A percentile compares a stretch with the other conserved stretches of the same genome.
These are phyloP conservation scores for Mythimna ferrago DNA, from an alignment of 2,888 invertebrate species.

Conservation along the genomic window DNA sequence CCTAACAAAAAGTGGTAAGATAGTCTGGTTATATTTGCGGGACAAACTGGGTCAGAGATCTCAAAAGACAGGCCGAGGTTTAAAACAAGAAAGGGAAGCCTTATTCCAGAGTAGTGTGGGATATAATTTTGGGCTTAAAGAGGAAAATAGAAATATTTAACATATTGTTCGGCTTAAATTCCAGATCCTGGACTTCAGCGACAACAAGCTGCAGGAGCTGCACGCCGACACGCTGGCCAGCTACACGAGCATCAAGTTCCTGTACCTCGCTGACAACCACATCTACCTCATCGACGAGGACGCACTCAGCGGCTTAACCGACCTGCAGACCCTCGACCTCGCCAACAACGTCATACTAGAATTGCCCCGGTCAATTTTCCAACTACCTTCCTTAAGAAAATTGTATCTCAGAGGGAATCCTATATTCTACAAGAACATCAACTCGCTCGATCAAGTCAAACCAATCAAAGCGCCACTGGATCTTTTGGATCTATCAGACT, in stretches of 20 bases:
- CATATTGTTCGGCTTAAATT: slow-evolving; percentile 56
- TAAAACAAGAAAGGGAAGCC: neutral
- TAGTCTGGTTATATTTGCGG: neutral
- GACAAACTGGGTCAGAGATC: neutral
- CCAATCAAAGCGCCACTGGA: slow-evolving; percentile 91
- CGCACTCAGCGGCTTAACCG: slow-evolving; percentile 86
- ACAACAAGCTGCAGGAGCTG: slow-evolving; percentile 89
- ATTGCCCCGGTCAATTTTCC: slow-evolving; percentile 88
- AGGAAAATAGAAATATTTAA: neutral
- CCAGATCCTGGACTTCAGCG: slow-evolving; percentile 91
- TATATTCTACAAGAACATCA: slow-evolving; percentile 81
- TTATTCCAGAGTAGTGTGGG: neutral
- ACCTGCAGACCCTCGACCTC: slow-evolving; percentile 90
- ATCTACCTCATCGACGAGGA: slow-evolving; percentile 89
- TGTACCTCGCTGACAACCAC: slow-evolving; percentile 91
- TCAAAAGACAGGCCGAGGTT: neutral
- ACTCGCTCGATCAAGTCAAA: slow-evolving; percentile 80
- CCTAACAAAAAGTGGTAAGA: neutral
- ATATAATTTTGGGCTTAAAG: neutral
- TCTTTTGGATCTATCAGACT: slow-evolving; percentile 91
- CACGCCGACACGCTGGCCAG: slow-evolving; percentile 85
- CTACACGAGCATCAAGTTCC: slow-evolving; percentile 88
- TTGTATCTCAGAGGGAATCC: slow-evolving; percentile 91
- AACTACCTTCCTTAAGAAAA: slow-evolving; percentile 91
- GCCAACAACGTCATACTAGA: slow-evolving; percentile 88